Percentiles rank a stretch among this genome's conserved stretches.
Conservation (phyloP, 2,113 vertebrate species). For the Elephas maximus region DNA sequence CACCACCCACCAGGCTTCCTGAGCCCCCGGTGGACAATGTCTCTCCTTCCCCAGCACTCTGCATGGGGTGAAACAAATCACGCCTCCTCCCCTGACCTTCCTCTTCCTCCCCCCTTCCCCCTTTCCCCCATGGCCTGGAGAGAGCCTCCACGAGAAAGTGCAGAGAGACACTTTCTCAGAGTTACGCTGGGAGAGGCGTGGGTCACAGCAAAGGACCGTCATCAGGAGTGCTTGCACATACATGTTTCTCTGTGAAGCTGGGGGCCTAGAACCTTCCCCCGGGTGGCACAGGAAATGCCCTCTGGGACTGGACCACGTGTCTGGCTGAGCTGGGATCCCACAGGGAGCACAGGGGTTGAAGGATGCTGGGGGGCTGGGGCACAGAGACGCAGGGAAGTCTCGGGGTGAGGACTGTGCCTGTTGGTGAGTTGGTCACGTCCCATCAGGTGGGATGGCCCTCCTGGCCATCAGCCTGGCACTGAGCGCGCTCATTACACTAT, state of each 20-base stretch:
- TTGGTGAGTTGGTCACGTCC: background rate
- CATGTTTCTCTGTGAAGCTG: fast-evolving
- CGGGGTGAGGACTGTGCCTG: fast-evolving
- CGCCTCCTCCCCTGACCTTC: fast-evolving
- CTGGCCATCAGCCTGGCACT: fast-evolving
- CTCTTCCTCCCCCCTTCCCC: background rate
- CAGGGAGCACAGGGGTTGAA: fast-evolving
- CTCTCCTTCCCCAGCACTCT: too few relatives aligned
- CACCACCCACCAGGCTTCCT: background rate
- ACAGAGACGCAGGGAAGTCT: background rate
- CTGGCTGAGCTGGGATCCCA: background rate
- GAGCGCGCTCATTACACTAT: too few relatives aligned
- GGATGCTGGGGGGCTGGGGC: fast-evolving
- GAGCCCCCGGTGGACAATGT: fast-evolving
- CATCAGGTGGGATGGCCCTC: fast-evolving
- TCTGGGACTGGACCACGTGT: fast-evolving
- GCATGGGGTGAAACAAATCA: fast-evolving
- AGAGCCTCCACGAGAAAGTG: fast-evolving
- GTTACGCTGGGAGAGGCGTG: fast-evolving
- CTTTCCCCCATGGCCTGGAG: too few relatives aligned
- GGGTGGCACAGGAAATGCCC: background rate
- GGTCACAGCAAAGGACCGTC: fast-evolving
- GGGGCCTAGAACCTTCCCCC: background rate
- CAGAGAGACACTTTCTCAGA: background rate
- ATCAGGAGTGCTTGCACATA: fast-evolving